Evolutionary conservation across 1,140 invertebrate genomes (phyloP).

Genomic region (Sminthurides bifidus): DNA sequence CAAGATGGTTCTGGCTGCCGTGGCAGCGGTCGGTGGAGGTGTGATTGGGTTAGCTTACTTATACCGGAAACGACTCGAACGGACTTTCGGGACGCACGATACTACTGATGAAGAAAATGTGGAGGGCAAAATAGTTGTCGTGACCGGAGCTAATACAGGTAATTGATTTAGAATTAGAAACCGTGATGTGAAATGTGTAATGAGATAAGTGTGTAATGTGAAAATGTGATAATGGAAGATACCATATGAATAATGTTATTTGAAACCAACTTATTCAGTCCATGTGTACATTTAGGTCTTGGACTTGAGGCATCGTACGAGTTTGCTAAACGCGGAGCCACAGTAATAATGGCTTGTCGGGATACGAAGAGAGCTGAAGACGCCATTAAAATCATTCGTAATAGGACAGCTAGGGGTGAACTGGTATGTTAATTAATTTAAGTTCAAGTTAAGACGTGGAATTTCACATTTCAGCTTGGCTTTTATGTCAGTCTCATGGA

Average conservation of each 20-base stretch:
- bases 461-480: background rate
- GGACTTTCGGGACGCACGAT: conserved; percentile 19
- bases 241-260: too few species aligned
- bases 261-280: background rate
- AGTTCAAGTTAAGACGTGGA: background rate
- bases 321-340: conserved; percentile 50
- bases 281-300: conserved; percentile 44
- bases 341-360: conserved; percentile 61
- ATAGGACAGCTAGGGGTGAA: conserved; percentile 43
- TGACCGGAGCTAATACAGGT: conserved; percentile 36
- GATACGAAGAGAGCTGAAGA: conserved; percentile 48
- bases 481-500: background rate
- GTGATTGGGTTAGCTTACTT: background rate
- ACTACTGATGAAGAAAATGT: conserved; percentile 20
- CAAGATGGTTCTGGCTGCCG: background rate
- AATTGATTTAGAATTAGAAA: background rate
- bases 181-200: conserved; percentile 37
- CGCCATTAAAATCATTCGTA: conserved; percentile 49
- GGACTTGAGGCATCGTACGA: conserved; percentile 60
- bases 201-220: background rate
- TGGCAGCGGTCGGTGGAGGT: conserved; percentile 5
- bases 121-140: conserved; percentile 39
- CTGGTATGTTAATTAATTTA: conserved; percentile 40
- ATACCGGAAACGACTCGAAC: conserved; percentile 6
- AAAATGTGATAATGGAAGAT: background rate